Conservation (phyloP, 2,113 vertebrate genomes). For the Perognathus longimembris region DNA sequence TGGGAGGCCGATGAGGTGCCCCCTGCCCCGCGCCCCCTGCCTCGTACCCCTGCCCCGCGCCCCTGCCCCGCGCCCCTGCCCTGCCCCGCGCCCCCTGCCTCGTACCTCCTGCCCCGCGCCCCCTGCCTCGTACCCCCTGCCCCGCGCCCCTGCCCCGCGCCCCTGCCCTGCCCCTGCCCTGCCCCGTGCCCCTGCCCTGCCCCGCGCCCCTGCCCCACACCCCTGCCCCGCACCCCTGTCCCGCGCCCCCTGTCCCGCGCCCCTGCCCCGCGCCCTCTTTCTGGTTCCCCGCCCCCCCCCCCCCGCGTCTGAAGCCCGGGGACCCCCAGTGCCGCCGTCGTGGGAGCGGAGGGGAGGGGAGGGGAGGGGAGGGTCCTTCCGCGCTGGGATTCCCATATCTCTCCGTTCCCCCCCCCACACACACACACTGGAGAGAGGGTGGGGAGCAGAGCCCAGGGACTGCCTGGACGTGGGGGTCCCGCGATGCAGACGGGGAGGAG, state of each 20-base stretch:
- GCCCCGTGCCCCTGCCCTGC: too few relatives aligned
- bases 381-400: background rate
- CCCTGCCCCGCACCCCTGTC: background rate
- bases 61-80: background rate
- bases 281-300: background rate
- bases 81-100: too few relatives aligned
- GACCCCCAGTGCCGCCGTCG: slow-evolving; percentile 21
- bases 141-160: background rate
- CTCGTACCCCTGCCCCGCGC: too few relatives aligned
- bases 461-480: background rate
- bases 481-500: background rate
- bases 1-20: background rate
- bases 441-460: background rate
- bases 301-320: background rate
- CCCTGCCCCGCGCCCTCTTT: background rate
- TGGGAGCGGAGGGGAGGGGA: background rate
- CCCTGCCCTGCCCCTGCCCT: too few relatives aligned
- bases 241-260: background rate
- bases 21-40: background rate
- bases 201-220: background rate
- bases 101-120: background rate
- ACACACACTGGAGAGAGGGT: background rate
- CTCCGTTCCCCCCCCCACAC: too few relatives aligned
- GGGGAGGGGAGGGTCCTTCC: background rate
- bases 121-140: background rate